Conservation (phyloP, 2,888 invertebrate species). For the Agonopterix subpropinquella region DNA sequence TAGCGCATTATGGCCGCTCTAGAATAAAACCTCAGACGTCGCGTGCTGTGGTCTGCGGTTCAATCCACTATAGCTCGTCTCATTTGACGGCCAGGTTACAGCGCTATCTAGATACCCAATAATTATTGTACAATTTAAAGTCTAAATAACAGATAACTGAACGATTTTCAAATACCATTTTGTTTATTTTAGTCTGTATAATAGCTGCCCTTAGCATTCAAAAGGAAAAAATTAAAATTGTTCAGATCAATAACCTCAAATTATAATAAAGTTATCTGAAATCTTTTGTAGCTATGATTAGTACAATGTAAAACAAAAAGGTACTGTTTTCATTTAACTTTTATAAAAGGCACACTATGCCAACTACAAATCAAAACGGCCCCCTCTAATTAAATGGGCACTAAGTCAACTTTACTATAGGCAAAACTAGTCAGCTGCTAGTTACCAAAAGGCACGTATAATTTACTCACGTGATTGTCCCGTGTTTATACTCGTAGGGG, state of each 20-base stretch:
- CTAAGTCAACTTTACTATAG: slow-evolving; percentile 62
- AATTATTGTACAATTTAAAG: no score
- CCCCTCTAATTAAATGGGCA: slow-evolving; percentile 67
- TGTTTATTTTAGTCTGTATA: no score
- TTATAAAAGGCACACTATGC: slow-evolving; percentile 7
- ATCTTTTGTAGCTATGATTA: neutral
- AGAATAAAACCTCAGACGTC: slow-evolving; percentile 10
- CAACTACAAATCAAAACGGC: slow-evolving; percentile 59
- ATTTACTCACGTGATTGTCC: slow-evolving; percentile 49
- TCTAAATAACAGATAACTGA: no score
- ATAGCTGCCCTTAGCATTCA: no score
- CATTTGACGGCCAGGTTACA: no score
- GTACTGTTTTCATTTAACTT: slow-evolving; percentile 14
- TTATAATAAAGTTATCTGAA: no score
- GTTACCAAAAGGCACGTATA: slow-evolving; percentile 44
- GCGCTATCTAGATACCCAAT: no score
- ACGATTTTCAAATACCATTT: no score
- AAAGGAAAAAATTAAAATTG: no score
- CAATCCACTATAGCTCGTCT: no score
- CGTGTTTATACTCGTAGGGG: slow-evolving; percentile 27
- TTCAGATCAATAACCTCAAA: no score
- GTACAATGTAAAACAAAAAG: neutral
- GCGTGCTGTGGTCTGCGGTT: slow-evolving; percentile 62
- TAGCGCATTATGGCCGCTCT: no score
- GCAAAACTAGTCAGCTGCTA: slow-evolving; percentile 37